Evolutionary conservation across 2,797 vertebrate genomes (phyloP).

Genomic region (Pangasius djambal): DNA sequence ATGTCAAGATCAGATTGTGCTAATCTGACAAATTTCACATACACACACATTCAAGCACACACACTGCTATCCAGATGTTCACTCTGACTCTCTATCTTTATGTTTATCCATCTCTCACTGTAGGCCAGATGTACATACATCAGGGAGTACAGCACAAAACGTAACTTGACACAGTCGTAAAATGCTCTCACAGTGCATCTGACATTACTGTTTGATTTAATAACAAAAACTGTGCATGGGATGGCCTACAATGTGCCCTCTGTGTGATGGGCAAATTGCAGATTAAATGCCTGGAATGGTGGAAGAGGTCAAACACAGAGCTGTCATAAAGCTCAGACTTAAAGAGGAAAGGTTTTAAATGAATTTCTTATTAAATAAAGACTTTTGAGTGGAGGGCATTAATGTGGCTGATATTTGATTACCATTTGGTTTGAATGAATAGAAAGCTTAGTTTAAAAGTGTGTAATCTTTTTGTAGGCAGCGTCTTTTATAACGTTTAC

Average conservation of each 20-base stretch:
- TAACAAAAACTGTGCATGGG: background rate
- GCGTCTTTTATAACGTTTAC: too few relatives aligned
- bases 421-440: too few relatives aligned
- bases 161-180: background rate
- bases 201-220: background rate
- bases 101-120: background rate
- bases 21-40: background rate
- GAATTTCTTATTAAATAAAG: background rate
- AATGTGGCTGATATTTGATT: background rate
- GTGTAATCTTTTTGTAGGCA: too few relatives aligned
- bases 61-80: background rate
- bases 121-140: background rate
- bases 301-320: background rate
- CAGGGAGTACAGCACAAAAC: background rate
- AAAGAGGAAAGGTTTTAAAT: background rate
- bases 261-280: background rate
- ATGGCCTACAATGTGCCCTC: background rate
- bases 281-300: background rate
- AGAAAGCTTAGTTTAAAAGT: too few relatives aligned
- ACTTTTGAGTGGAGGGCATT: background rate
- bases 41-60: background rate
- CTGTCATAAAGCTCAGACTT: background rate
- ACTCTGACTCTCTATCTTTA: background rate
- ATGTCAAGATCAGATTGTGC: background rate
- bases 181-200: background rate